Evolutionary conservation across 2,888 invertebrate genomes (phyloP).

Genomic region (Amphipoea oculea): DNA sequence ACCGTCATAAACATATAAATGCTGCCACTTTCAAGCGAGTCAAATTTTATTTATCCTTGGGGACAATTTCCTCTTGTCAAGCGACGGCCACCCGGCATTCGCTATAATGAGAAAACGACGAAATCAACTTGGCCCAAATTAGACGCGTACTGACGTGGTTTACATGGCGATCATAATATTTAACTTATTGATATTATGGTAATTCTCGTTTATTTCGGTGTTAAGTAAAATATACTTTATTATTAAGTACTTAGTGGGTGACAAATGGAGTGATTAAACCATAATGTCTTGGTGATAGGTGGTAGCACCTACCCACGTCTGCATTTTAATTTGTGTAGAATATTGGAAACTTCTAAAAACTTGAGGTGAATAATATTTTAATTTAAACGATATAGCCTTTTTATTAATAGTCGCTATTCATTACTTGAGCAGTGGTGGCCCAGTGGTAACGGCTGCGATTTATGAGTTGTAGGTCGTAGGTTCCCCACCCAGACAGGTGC

Average conservation of each 20-base stretch:
- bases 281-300: background rate
- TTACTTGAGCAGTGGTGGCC: background rate
- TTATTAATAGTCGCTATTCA: slow-evolving; percentile 27
- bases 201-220: background rate
- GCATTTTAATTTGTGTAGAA: background rate
- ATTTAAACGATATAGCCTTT: slow-evolving; percentile 1
- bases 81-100: slow-evolving; percentile 87
- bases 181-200: slow-evolving; percentile 4
- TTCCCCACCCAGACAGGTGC: background rate
- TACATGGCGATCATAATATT: slow-evolving; percentile 74
- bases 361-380: background rate
- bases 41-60: slow-evolving; percentile 87
- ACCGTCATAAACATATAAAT: slow-evolving; percentile 86
- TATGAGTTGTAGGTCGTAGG: background rate
- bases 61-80: slow-evolving; percentile 89
- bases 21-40: slow-evolving; percentile 81
- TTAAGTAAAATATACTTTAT: background rate
- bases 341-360: background rate
- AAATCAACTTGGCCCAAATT: slow-evolving; percentile 87
- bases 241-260: background rate
- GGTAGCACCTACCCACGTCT: background rate
- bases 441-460: background rate
- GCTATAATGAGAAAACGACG: slow-evolving; percentile 87
- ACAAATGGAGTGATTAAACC: background rate
- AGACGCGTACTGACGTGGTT: slow-evolving; percentile 78